These are phyloP conservation scores for Protosalanx chinensis DNA, from an alignment of 2,797 vertebrate species.

Conservation along the genomic window DNA sequence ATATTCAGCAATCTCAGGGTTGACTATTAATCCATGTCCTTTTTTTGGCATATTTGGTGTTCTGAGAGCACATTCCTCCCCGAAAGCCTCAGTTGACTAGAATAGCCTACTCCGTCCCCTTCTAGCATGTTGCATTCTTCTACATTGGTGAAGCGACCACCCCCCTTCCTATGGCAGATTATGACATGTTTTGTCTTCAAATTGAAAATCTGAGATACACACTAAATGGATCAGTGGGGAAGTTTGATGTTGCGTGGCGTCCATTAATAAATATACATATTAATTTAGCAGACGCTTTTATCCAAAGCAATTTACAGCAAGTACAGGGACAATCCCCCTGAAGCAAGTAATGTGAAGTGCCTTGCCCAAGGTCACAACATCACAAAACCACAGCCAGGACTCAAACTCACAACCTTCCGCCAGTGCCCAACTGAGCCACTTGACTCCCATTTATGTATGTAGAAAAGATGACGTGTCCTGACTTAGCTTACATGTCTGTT, in stretches of 20 bases:
- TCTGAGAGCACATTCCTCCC: neutral
- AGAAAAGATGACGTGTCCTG: no score
- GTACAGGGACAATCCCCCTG: no score
- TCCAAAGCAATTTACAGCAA: no score
- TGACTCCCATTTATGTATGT: no score
- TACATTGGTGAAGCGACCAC: constrained; percentile 2
- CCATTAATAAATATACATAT: no score
- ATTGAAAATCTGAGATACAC: constrained; percentile 10
- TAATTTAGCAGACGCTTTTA: no score
- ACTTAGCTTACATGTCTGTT: no score
- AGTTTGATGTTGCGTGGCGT: neutral
- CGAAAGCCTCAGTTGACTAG: neutral
- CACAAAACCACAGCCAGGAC: no score
- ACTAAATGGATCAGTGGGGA: neutral
- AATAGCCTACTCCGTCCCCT: neutral
- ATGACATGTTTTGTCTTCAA: constrained; percentile 13
- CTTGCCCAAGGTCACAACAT: no score
- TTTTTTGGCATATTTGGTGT: constrained; percentile 12
- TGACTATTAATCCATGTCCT: constrained; percentile 2
- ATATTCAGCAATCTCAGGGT: neutral
- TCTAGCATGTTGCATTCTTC: constrained; percentile 4
- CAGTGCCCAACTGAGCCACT: no score
- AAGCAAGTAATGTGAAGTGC: no score
- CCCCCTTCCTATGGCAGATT: constrained; percentile 9
- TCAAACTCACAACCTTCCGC: no score